Conservation (phyloP, 2,113 vertebrate species). For the Seriola dumerili region DNA sequence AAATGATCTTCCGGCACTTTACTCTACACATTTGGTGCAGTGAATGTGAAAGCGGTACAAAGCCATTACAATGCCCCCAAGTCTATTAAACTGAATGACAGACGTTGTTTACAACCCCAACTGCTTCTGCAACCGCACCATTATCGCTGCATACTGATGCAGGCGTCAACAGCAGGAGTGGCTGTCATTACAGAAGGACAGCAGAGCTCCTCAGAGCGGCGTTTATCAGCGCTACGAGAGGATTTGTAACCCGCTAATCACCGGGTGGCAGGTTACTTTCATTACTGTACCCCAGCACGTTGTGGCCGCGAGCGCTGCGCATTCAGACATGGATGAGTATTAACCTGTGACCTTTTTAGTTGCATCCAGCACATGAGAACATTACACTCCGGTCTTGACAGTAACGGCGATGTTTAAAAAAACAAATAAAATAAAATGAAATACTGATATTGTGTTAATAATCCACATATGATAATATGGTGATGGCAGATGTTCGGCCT, state of each 20-base stretch:
- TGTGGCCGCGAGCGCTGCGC: background rate
- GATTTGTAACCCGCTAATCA: constrained; percentile 58
- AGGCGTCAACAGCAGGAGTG: constrained; percentile 55
- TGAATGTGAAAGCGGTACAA: constrained; percentile 62
- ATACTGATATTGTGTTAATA: no score
- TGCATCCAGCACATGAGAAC: no score
- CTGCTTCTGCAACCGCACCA: constrained; percentile 64
- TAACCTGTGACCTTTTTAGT: background rate
- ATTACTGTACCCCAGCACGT: background rate
- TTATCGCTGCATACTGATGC: constrained; percentile 78
- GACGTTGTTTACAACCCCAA: constrained; percentile 78
- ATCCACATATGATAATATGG: no score
- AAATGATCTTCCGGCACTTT: constrained; percentile 70
- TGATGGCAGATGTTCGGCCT: no score
- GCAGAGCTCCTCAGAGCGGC: constrained; percentile 44
- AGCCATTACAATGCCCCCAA: constrained; percentile 70
- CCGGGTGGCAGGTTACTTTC: constrained; percentile 22
- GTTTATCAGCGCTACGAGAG: constrained; percentile 39
- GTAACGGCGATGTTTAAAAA: no score
- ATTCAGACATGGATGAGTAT: background rate
- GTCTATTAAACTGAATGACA: constrained; percentile 78
- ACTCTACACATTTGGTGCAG: constrained; percentile 53
- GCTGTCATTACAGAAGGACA: constrained; percentile 48
- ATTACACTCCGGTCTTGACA: no score
- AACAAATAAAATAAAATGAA: no score